These are phyloP conservation scores for Gallinago solitaria DNA, from an alignment of 2,797 vertebrate genomes.

Conservation along the genomic window DNA sequence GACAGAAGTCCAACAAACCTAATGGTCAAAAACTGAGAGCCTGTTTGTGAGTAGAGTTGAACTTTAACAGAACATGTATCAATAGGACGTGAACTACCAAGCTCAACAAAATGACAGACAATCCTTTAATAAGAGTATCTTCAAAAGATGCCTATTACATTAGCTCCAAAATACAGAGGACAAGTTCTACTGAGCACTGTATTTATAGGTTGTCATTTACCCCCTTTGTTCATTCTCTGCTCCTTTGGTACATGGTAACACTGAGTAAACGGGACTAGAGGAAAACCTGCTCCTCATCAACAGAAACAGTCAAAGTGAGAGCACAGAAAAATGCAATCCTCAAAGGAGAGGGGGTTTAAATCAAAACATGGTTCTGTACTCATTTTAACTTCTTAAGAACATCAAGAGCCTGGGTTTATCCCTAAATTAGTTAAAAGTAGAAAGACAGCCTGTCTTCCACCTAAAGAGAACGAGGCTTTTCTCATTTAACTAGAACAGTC, in stretches of 20 bases:
- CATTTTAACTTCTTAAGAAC: background rate
- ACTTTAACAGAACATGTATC: background rate
- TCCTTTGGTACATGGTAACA: background rate
- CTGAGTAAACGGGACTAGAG: background rate
- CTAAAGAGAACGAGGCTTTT: background rate
- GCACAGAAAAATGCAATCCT: background rate
- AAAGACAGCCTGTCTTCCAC: background rate
- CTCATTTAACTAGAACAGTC: background rate
- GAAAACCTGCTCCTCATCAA: background rate
- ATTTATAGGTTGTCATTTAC: background rate
- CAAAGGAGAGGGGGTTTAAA: background rate
- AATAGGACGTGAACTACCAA: background rate
- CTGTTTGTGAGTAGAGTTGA: background rate
- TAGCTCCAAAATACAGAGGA: background rate
- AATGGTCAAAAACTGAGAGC: background rate
- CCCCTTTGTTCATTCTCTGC: background rate
- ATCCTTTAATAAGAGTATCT: background rate
- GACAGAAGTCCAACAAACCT: background rate
- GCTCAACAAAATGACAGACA: background rate
- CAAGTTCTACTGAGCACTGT: background rate
- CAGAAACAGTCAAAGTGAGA: background rate
- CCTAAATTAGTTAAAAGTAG: background rate
- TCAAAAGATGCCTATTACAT: background rate
- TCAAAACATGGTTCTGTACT: background rate
- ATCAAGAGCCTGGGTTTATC: background rate